phyloP scores from a whole-genome alignment of 2,888 invertebrate genomes.

The Hirtodrosophila confusa region DNA sequence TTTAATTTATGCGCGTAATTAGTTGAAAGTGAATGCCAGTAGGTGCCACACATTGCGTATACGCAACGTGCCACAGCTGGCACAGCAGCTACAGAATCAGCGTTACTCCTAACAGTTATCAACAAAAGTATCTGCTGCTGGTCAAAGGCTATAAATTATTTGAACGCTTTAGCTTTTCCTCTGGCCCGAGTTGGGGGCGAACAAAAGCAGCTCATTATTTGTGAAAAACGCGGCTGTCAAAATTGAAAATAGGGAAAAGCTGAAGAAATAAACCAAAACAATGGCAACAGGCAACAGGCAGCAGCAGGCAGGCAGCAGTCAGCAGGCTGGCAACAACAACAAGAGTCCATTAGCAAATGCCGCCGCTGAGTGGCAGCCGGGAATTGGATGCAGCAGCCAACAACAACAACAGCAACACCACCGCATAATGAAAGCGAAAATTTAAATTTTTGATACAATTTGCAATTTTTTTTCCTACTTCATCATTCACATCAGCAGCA shows the following conservation, averaged over 20 bases:
- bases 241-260: conserved; percentile 75
- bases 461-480: conserved; percentile 78
- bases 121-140: conserved; percentile 17
- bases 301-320: conserved; percentile 18
- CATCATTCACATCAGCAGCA: conserved; percentile 64
- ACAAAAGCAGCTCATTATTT: conserved; percentile 78
- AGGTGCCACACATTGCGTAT: conserved; percentile 48
- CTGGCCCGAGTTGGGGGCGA: conserved; percentile 16
- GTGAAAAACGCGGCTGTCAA: conserved; percentile 78
- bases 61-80: conserved; percentile 36
- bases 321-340: conserved; percentile 21
- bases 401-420: conserved; percentile 34
- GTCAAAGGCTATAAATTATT: conserved; percentile 64
- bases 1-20: conserved; percentile 70
- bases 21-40: conserved; percentile 62
- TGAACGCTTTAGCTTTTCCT: conserved; percentile 49
- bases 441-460: conserved; percentile 82
- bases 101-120: neutral
- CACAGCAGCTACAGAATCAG: too few relatives aligned
- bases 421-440: conserved; percentile 80
- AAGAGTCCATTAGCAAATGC: conserved; percentile 63
- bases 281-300: conserved; percentile 41
- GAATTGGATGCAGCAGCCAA: conserved; percentile 31
- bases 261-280: conserved; percentile 64
- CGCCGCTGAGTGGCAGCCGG: conserved; percentile 42